These are phyloP conservation scores for Oxyura jamaicensis DNA, from an alignment of 2,113 vertebrate genomes.

Conservation along the genomic window DNA sequence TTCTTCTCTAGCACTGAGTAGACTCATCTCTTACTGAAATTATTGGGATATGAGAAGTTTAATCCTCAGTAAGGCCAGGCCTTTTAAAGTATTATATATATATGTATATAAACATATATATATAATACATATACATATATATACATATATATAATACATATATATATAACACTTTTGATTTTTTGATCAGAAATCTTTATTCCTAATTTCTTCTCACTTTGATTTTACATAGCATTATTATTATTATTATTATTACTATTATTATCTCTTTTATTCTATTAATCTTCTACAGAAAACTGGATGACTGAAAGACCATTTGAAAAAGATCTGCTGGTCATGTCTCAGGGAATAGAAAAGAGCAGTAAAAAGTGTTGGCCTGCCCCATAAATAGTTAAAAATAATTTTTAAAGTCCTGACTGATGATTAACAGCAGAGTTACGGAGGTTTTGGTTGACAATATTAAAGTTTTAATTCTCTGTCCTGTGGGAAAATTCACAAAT, in stretches of 20 bases:
- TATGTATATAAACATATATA: no score
- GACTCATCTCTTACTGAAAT: neutral
- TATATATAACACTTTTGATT: no score
- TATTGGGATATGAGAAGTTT: neutral
- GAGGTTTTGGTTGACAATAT: neutral
- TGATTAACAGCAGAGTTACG: neutral
- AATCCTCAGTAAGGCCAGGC: neutral
- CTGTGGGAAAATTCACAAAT: neutral
- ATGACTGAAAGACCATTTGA: neutral
- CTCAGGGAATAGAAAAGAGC: neutral
- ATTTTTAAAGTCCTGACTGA: neutral
- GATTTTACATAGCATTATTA: neutral
- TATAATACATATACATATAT: no score
- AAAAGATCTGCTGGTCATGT: fast-evolving
- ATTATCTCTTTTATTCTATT: neutral
- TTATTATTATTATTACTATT: no score
- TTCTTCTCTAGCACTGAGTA: neutral
- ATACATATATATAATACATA: no score
- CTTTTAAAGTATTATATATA: neutral
- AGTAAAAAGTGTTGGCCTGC: neutral
- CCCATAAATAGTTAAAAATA: neutral
- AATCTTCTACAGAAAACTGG: neutral
- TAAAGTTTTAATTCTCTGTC: neutral
- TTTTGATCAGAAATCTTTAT: neutral
- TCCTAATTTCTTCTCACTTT: neutral